Evolutionary conservation across 1,140 invertebrate species (phyloP), one percentile per base, ranked within the genome.

Genomic region (Drosophila bocki): DNA sequence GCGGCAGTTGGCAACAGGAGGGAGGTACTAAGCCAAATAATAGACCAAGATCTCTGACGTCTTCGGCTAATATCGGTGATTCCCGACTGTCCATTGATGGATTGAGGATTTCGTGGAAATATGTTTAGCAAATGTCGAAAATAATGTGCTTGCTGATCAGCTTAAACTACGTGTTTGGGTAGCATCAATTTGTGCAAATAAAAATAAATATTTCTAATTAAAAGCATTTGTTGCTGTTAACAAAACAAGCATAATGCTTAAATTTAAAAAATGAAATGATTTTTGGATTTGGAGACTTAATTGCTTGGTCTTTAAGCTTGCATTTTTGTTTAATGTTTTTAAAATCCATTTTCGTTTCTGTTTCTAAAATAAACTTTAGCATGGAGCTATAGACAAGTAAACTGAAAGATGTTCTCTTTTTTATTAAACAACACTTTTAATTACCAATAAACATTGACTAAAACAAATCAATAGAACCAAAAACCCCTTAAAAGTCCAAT

Each of bases 21-120:
- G 35, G 67, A 8, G 15, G n/a, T 11, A 68, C 17, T 72, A 70
- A 22, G 19, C 54, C 69, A 51, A 22, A 60, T 47, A 72, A 72
- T 58, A 45, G 37, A 8, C 32, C n/a, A 69, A 56, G 39, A 64
- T 32, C 48, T 41, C 47, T 67, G 67, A 70, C 61, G 67, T 54
- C 61, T 62, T 54, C 3, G 48, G 32, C 29, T 13, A 11, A 35
- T 37, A 69, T 72, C 53, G 53, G 69, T 72, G 68, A 50, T 51
- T 72, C 69, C 69, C 69, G 17, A 3, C 7, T 29, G 0, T 12
- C 67, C 44, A 71, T 50, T 42, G 44, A 59, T 59, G 37, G 37
- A 51, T 72, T 35, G 54, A 9, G 29, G 13, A 42, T 39, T 71
- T 72, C 69, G 19, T 13, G 37, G 67, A 72, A 72, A 42, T 22